Base-by-base conservation (phyloP, 2,888 invertebrate genomes). In the Aphrophora alni region DNA sequence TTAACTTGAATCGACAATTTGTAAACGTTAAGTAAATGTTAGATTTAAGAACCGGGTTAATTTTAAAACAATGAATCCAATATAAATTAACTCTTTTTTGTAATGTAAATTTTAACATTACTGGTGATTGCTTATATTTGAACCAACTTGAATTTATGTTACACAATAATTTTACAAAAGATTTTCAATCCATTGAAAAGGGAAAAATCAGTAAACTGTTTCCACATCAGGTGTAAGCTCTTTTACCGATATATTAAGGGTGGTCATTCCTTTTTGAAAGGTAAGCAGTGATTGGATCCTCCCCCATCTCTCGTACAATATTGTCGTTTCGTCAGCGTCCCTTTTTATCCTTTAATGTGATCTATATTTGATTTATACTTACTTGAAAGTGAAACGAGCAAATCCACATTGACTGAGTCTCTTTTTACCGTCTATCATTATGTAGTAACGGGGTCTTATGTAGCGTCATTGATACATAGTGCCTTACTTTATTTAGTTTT, bases 301-400 rank as follows among this genome's bases (percentile, higher is more conserved):
- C 21, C 59, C 21, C 14, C 59, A 44, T 44, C 44, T 44, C 44
- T 44, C 14, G 12, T 17, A 14, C 44, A 59, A n/a, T 59, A 59
- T 59, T 59, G 59, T n/a, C n/a, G n/a, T n/a, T n/a, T n/a, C n/a
- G n/a, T 59, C 59, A 59, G 59, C 59, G 59, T 59, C 59, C 59
- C n/a, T n/a, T 59, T 59, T 59, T 59, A 59, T 59, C 59, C 59
- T 21, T 59, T 59, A 59, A 59, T 59, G 21, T 21, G 59, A 59
- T 59, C 59, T 59, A 21, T 59, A 59, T 59, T 59, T 59, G 59
- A 59, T 59, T 59, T 59, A 59, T 59, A 59, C 59, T 59, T 59
- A 59, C 59, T 59, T 59, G 59, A 59, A 59, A 59, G 59, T 59
- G 59, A 21, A 59, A 59, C 59, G 59, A 59, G 59, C 21, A 59